Evolutionary conservation across 2,113 vertebrate genomes (phyloP), one percentile per base, ranked within the genome.

Genomic region (Mola mola): DNA sequence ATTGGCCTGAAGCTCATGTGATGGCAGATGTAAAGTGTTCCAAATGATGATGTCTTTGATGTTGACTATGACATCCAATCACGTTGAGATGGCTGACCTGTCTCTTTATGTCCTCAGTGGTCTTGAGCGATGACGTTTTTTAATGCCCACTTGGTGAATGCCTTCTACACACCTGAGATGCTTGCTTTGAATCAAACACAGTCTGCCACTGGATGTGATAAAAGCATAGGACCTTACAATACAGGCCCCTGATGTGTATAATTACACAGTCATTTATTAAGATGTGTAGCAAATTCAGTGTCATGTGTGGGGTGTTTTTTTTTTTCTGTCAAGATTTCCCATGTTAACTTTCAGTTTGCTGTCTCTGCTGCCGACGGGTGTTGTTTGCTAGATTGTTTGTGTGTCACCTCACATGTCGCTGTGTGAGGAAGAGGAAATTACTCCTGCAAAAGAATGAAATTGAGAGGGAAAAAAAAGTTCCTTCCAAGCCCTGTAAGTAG

Each of bases 371-470:
- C 79, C 56, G 48, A 82, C 38, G 66, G 81, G 55, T 81, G 87
- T 80, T 83, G 88, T 87, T 87, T 83, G 78, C 79, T 38, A 24
- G 77, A 81, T 83, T 85, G 79, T 88, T 87, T 89, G 89, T 76
- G 69, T 82, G 81, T 83, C 83, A 81, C 83, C 72, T 82, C 72
- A 16, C 74, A 62, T 64, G 72, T 88, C 77, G 84, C 64, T 50
- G 43, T 75, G 76, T 78, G 77, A 84, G 81, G 79, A 82, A 70
- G 64, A 87, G 75, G 61, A 79, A 83, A 84, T 83, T 86, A 71
- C 78, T 24, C 56, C 73, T 70, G 76, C 79, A 84, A 84, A 83
- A 78, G 82, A 86, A 81, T 71, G 79, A 81, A 88, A 88, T 66
- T 69, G 83, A 88, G 83, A 80, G 67, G 69, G 65, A 48, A 78